Evolutionary conservation across 2,797 vertebrate species (phyloP), one percentile per base, ranked within the genome.

Genomic region (Mareca strepera): DNA sequence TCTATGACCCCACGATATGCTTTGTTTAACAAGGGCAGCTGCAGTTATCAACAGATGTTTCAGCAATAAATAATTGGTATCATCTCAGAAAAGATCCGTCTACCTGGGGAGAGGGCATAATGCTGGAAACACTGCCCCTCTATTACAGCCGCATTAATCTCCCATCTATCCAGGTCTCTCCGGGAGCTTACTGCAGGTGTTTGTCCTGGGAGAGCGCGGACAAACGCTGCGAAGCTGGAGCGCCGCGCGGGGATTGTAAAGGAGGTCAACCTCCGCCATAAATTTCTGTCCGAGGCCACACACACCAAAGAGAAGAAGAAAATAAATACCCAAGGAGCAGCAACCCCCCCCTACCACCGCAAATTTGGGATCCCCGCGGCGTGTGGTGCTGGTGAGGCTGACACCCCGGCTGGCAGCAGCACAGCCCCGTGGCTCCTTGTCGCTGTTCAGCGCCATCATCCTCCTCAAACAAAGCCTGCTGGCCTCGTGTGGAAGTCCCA

Each of bases 11-110:
- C 92, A 72, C 12, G 96, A 97, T 96, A 96, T 73, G 96, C 97
- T 98, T 98, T 98, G 98, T 98, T 97, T 97, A 92, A 94, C 96
- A 77, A 89, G 97, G 98, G 97, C 98, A 98, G 98, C 98, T 98
- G 98, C 97, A 97, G 97, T 98, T 98, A 98, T 98, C 98, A 98
- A 98, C 98, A 98, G 98, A 98, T 98, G 98, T 98, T 98, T 98
- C 97, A 59, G 98, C 98, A 98, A 98, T 98, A 98, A 98, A 98
- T 98, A 98, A 98, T 97, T 98, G 98, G 98, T 98, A 98, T 98
- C 98, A 98, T 98, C 97, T 96, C 96, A 78, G 97, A 97, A 98
- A 96, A 95, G 97, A 95, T 93, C 88, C 96, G 80, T 92, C 98
- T 98, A 98, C 98, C 97, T 98, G 97, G 97, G 98, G 98, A 98